Evolutionary conservation across 23 tunicate species (phyloP), one percentile per base, ranked within the genome.

Genomic region (Halocynthia aurantium): DNA sequence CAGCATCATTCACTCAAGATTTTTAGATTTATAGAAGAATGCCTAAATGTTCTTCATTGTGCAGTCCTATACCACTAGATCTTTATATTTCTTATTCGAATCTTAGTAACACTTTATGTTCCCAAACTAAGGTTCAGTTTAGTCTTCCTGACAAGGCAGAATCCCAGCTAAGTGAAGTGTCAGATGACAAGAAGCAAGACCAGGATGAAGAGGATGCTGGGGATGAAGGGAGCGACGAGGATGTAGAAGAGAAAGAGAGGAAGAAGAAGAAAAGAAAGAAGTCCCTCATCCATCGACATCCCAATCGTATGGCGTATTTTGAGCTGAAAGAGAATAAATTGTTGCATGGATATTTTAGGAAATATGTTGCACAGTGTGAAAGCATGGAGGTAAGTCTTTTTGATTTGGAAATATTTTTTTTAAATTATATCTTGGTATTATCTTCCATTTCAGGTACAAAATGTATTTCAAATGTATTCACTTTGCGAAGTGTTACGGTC

Each of bases 311-410:
- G 85, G 76, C 85, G 40, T 84, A 85, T 75, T 53, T 75, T 18
- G 96, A 89, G 49, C 73, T 89, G 18, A 89, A 81, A 76, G 76
- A 88, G 22, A 89, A 81, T 60, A 89, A 89, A 70, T 76, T 85
- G 0, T 69, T 89, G 10, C 69, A 84, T 62, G 79, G 83, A 10
- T 89, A 85, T 73, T 74, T 89, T 57, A 61, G 84, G 57, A 89
- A 84, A 84, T 89, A 84, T 71, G 81, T 89, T 6, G 75, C 81
- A 6, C 96, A 89, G 55, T 89, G 96, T 70, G 96, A 89, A 80
- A 89, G 96, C 56, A 87, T 89, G 60, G 96, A 89, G 79, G 96
- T 89, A 62, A 69, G 15, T 13, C n/a, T 50, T 0, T 8, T 17
- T 68, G 12, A 40, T 67, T 74, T 15, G 15, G 63, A 15, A n/a